Evolutionary conservation across 2,797 vertebrate species (phyloP).

Genomic region (Martes flavigula): DNA sequence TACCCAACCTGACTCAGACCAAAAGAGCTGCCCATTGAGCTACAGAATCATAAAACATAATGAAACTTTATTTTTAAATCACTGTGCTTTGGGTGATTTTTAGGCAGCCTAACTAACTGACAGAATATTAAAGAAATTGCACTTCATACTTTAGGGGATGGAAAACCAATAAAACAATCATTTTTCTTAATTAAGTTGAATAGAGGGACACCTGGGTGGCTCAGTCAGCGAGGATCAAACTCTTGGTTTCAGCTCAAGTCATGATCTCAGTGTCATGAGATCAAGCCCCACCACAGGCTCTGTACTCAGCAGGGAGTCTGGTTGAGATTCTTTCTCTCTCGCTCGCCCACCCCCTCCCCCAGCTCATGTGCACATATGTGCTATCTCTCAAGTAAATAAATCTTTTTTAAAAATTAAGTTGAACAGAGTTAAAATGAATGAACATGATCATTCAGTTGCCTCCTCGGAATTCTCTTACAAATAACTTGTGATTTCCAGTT

Average conservation of each 20-base stretch:
- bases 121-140: slow-evolving; percentile 16
- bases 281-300: background rate
- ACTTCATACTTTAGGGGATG: background rate
- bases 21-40: background rate
- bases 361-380: background rate
- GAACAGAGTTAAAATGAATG: background rate
- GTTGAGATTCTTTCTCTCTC: background rate
- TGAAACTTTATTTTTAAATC: background rate
- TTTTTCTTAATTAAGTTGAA: slow-evolving; percentile 26
- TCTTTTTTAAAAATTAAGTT: background rate
- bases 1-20: background rate
- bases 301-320: background rate
- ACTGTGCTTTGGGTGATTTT: background rate
- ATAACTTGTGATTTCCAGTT: background rate
- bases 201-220: background rate
- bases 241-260: background rate
- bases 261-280: background rate
- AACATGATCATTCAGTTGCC: background rate
- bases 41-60: background rate
- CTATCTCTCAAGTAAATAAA: background rate
- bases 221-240: background rate
- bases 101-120: background rate
- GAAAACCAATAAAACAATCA: background rate
- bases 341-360: background rate
- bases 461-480: background rate